Conservation (phyloP, 2,888 invertebrate species). For the Marronus borbonicus region DNA sequence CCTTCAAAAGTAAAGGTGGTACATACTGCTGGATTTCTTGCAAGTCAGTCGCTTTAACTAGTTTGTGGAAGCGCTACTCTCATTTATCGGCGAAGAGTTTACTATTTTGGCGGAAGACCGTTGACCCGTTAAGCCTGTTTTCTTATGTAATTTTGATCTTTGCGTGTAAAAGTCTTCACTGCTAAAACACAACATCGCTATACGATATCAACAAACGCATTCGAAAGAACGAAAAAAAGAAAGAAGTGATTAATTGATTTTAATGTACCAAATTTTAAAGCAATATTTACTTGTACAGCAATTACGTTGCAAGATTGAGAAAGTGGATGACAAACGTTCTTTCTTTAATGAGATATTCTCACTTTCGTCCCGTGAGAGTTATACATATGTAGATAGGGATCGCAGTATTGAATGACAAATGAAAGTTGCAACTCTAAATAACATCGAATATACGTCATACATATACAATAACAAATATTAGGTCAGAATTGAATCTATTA, state of each 20-base stretch:
- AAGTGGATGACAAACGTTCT: too few relatives aligned
- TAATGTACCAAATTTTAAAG: too few relatives aligned
- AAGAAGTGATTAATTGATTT: neutral
- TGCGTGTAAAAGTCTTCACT: neutral
- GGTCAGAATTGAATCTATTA: too few relatives aligned
- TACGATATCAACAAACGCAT: neutral
- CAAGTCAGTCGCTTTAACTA: neutral
- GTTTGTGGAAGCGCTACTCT: neutral
- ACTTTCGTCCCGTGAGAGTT: too few relatives aligned
- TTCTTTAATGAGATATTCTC: too few relatives aligned
- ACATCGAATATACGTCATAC: too few relatives aligned
- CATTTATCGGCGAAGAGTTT: constrained; percentile 28
- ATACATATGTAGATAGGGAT: too few relatives aligned
- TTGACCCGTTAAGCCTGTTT: constrained; percentile 18
- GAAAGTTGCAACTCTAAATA: too few relatives aligned
- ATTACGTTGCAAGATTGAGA: too few relatives aligned
- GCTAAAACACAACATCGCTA: neutral
- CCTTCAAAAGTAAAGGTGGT: constrained; percentile 35
- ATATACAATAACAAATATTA: too few relatives aligned
- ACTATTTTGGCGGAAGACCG: constrained; percentile 10
- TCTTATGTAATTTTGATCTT: constrained; percentile 7
- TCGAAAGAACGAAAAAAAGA: neutral
- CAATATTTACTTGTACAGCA: too few relatives aligned
- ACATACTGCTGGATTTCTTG: constrained; percentile 2
- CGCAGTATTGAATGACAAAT: too few relatives aligned